phyloP scores from a whole-genome alignment of 2,888 invertebrate genomes.

The Pseudanteris insignis region DNA sequence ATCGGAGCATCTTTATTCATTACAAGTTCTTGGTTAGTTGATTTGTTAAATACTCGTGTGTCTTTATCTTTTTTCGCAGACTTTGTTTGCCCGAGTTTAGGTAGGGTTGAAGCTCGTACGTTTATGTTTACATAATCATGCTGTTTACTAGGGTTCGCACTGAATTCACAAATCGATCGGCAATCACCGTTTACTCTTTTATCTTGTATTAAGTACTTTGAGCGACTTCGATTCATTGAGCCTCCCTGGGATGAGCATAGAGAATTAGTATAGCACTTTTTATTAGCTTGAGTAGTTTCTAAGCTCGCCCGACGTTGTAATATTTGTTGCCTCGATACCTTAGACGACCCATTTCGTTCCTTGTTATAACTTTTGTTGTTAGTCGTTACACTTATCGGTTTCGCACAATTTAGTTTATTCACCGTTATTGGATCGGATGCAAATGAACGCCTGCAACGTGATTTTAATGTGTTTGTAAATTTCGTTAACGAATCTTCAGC shows the following conservation, averaged over 20 bases:
- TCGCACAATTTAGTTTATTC: constrained; percentile 11
- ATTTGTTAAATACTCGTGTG: constrained; percentile 37
- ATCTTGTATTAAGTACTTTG: constrained; percentile 22
- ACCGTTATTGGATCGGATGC: constrained; percentile 5
- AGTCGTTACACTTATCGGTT: constrained; percentile 55
- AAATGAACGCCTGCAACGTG: constrained; percentile 47
- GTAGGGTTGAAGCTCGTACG: constrained; percentile 60
- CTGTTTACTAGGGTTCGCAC: constrained; percentile 32
- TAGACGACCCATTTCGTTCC: constrained; percentile 41
- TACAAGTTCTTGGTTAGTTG: constrained; percentile 42
- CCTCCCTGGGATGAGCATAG: constrained; percentile 30
- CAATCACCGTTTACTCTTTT: constrained; percentile 48
- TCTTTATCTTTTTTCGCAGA: constrained; percentile 39
- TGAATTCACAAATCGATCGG: constrained; percentile 54
- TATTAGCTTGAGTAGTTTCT: constrained; percentile 37
- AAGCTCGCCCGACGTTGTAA: constrained; percentile 52
- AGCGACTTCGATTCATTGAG: not conserved
- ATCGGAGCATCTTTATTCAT: constrained; percentile 57
- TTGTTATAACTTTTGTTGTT: too few relatives aligned
- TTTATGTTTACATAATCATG: constrained; percentile 43
- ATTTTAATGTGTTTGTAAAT: constrained; percentile 48
- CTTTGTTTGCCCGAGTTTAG: constrained; percentile 52
- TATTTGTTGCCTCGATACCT: constrained; percentile 59
- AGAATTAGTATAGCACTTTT: constrained; percentile 38
- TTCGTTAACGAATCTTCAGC: constrained; percentile 47